phyloP scores from a whole-genome alignment of 2,888 invertebrate genomes.

The Cecidostiba fungosa region DNA sequence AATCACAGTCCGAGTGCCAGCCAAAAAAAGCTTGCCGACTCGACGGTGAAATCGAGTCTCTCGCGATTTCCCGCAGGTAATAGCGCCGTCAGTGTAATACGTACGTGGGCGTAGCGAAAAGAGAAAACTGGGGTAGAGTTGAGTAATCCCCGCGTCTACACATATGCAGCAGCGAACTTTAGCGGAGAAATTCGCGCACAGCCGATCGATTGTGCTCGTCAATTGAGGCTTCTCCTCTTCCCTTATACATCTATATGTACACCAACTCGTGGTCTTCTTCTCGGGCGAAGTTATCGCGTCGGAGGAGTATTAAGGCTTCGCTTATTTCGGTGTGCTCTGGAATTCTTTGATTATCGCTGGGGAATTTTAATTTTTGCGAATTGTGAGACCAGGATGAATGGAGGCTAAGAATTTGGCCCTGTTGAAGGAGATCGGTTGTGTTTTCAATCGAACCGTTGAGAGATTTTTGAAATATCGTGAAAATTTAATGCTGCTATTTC shows the following conservation, averaged over 20 bases:
- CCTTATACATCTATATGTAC: too few species aligned
- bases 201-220: slow-evolving; percentile 57
- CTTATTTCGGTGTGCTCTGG: background rate
- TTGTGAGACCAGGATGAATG: background rate
- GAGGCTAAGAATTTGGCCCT: background rate
- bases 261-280: background rate
- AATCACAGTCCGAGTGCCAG: too few species aligned
- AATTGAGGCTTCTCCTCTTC: slow-evolving; percentile 54
- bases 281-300: background rate
- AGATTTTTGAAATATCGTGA: too few species aligned
- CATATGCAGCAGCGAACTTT: background rate
- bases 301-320: background rate
- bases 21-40: background rate
- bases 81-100: background rate
- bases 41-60: slow-evolving; percentile 35
- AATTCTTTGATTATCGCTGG: background rate
- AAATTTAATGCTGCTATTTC: too few species aligned
- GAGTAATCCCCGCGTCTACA: slow-evolving; percentile 15
- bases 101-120: slow-evolving; percentile 10
- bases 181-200: slow-evolving; percentile 35
- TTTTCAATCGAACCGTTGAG: too few species aligned
- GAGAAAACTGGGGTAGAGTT: slow-evolving; percentile 42
- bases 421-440: background rate
- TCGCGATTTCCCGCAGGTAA: slow-evolving; percentile 35
- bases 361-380: slow-evolving; percentile 8